A percentile compares a stretch with the other conserved stretches of the same genome.
phyloP scores from a whole-genome alignment of 2,797 vertebrate species.

The Garrulus glandarius region DNA sequence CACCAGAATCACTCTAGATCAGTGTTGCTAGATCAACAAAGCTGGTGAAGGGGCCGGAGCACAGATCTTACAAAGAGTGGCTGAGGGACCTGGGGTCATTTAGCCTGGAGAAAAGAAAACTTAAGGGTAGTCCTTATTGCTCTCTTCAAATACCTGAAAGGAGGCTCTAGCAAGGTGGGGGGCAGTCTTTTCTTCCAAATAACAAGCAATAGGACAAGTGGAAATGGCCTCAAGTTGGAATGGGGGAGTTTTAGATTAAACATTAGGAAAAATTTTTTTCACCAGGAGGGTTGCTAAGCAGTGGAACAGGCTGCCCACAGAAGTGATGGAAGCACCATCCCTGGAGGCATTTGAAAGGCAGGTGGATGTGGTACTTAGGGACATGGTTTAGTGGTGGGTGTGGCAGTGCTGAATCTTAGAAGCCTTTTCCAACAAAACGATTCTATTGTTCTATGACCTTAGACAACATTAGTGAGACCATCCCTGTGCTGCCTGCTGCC shows the following conservation, averaged over 20 bases:
- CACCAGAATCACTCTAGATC: neutral
- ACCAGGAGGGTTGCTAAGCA: neutral
- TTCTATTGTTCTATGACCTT: neutral
- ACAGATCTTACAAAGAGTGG: neutral
- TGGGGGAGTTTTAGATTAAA: fast-evolving
- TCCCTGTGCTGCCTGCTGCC: neutral
- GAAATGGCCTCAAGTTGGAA: neutral
- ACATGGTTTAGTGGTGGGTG: neutral
- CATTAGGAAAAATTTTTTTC: neutral
- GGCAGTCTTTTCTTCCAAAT: neutral
- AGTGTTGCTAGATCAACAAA: fast-evolving
- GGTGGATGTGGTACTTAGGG: neutral
- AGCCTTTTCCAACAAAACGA: neutral
- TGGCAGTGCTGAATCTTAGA: neutral
- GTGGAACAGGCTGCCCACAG: neutral
- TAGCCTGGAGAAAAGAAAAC: neutral
- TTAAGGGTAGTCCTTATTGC: neutral
- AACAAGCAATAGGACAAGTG: neutral
- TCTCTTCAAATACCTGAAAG: neutral
- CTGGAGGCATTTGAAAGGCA: neutral
- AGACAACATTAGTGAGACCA: neutral
- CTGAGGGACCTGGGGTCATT: neutral
- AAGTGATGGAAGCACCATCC: neutral
- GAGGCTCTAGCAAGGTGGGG: fast-evolving
- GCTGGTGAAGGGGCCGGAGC: neutral